A percentile compares a stretch with the other conserved stretches of the same genome.
Evolutionary conservation across 2,888 invertebrate genomes (phyloP).

Genomic region (Ctenicera cuprea): DNA sequence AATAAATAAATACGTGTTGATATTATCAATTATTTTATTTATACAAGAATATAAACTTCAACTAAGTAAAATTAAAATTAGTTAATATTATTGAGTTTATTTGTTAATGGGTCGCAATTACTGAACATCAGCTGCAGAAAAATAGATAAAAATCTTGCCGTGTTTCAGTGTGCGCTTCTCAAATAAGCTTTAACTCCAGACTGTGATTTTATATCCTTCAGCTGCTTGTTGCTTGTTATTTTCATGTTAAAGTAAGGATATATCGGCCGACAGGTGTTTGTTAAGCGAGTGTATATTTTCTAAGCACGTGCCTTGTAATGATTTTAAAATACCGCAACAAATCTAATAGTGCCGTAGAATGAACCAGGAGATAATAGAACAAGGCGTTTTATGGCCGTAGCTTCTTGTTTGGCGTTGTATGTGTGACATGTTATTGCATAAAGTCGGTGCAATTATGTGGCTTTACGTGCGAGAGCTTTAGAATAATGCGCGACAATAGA

Average conservation of each 20-base stretch:
- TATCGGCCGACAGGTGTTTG: conserved; percentile 26
- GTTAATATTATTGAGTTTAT: no score
- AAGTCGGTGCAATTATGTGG: background rate
- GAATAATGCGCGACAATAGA: background rate
- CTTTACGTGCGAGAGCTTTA: background rate
- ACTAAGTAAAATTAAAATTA: no score
- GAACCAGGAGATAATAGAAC: conserved; percentile 1
- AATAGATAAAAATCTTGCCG: no score
- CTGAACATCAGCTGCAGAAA: no score
- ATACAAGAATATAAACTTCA: no score
- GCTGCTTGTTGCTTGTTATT: conserved; percentile 23
- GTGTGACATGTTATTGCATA: conserved; percentile 1
- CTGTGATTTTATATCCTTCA: conserved; percentile 14
- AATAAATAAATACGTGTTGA: no score
- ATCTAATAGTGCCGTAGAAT: conserved; percentile 15
- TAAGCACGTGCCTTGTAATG: conserved; percentile 24
- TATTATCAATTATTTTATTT: no score
- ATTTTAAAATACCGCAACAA: conserved; percentile 34
- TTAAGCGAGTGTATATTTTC: conserved; percentile 28
- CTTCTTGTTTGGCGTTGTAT: conserved; percentile 5
- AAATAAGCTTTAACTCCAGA: no score
- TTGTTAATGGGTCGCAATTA: no score
- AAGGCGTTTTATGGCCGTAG: conserved; percentile 9
- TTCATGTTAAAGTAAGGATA: conserved; percentile 17
- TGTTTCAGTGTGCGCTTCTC: no score